Evolutionary conservation across 2,113 vertebrate genomes (phyloP).

Genomic region (human (Homo sapiens)): GRCh38 chr4:131915001-131915500

Average conservation of each 20-base stretch:
- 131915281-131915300: background rate
- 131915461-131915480: background rate
- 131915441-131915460: background rate
- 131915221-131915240: background rate
- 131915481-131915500: background rate
- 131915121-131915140: background rate
- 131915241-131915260: background rate
- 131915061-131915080: background rate
- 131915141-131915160: background rate
- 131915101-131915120: background rate
- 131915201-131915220: background rate
- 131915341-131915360: background rate
- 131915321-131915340: background rate
- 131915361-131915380: background rate
- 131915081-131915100: background rate
- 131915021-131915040: background rate
- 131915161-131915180: background rate
- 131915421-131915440: background rate
- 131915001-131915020: background rate
- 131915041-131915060: background rate
- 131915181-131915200: background rate
- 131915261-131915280: background rate
- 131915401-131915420: background rate
- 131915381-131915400: background rate
- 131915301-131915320: background rate